Conservation (phyloP, 2,113 vertebrate species). For the Ahaetulla prasina region DNA sequence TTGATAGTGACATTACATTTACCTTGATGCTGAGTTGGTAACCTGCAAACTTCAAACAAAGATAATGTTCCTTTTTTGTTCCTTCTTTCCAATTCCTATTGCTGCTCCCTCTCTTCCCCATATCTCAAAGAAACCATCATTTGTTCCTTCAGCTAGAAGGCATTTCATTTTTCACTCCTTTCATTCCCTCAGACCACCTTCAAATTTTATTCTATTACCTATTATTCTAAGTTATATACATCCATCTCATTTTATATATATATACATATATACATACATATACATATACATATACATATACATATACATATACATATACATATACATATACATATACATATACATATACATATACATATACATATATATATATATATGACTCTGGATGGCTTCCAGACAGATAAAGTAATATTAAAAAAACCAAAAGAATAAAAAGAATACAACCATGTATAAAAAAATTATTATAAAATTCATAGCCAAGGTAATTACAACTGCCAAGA, state of each 20-base stretch:
- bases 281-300: too few species aligned
- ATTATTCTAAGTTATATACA: not conserved
- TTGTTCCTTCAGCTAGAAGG: not conserved
- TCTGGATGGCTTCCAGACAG: not conserved
- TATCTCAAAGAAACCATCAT: not conserved
- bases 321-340: too few species aligned
- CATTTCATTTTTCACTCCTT: not conserved
- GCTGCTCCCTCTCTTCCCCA: not conserved
- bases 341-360: too few species aligned
- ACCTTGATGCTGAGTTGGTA: not conserved
- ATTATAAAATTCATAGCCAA: not conserved
- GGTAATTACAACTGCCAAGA: not conserved
- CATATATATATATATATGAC: not conserved
- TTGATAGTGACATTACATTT: not conserved
- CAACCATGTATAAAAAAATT: not conserved
- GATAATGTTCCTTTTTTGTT: not conserved
- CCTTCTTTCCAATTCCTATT: not conserved
- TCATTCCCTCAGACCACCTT: not conserved
- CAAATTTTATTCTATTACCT: not conserved
- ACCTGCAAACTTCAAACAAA: not conserved
- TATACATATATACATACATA: too few species aligned
- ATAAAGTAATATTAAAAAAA: not conserved
- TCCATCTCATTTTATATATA: too few species aligned
- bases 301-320: too few species aligned
- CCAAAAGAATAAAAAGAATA: not conserved